Evolutionary conservation across 53 echinoderm and acorn worm species (phyloP), one percentile per base, ranked within the genome.

Genomic region (Henricia sp.): DNA sequence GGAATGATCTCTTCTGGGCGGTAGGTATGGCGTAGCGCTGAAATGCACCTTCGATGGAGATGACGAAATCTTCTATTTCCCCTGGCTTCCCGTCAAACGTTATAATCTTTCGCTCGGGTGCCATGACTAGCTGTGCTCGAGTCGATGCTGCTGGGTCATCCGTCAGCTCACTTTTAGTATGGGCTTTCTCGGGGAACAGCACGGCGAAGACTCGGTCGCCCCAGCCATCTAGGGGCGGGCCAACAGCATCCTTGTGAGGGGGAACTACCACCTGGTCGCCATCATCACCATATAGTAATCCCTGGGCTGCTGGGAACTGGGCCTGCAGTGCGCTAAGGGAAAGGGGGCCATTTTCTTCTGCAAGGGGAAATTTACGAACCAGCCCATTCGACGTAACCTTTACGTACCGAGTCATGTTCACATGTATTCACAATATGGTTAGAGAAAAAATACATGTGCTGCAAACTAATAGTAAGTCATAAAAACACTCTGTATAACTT

Each of bases 181-280:
- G 14, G 33, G 11, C 66, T 16, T 17, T 17, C 26, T 63, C 66
- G 2, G 82, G 82, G 19, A 67, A 13, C 29, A 67, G 34, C 0
- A 55, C 55, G 28, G 65, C 19, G 29, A 34, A 82, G 8, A 67
- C n/a, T 6, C 37, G 16, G 67, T 82, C 67, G 4, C 65, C 37
- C 82, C 66, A 82, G n/a, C 82, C 82, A 2, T 19, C 67, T 51
- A 28, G 60, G 4, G 80, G 64, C 32, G 80, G 65, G 24, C 42
- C 30, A 3, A 71, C 32, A 1, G 3, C 35, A 17, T 34, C 32
- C 35, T 32, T n/a, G 19, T 51, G 53, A 0, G 52, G 12, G 1
- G 73, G 73, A 0, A 72, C 53, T 1, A 72, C 73, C 8, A 72
- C 11, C 37, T 36, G 11, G 4, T 35, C 36, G 20, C 2, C 73